Conservation (phyloP, 2,888 invertebrate genomes). For the Pristionchus japonicus region DNA sequence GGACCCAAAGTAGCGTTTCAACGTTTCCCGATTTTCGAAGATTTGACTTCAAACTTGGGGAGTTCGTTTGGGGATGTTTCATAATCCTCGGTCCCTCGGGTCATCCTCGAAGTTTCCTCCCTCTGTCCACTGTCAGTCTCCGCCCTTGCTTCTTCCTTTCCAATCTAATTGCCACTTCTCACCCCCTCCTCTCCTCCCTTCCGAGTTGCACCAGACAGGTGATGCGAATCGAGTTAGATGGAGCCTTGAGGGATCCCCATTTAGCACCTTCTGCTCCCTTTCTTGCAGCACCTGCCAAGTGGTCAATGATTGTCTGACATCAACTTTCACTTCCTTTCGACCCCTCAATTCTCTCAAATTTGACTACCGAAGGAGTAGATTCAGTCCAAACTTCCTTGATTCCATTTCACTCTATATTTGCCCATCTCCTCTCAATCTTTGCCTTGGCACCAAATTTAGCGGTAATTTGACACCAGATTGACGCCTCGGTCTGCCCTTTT, state of each 20-base stretch:
- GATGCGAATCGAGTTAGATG: background rate
- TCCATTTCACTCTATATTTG: no score
- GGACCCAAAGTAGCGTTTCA: no score
- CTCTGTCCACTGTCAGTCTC: no score
- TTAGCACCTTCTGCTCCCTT: background rate
- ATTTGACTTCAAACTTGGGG: no score
- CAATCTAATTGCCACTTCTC: conserved; percentile 32
- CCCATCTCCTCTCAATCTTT: no score
- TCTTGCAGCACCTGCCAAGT: background rate
- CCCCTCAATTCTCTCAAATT: no score
- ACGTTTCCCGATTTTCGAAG: no score
- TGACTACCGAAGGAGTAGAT: no score
- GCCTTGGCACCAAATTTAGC: no score
- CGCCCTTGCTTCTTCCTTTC: background rate
- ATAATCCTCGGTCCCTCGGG: background rate
- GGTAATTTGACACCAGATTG: no score
- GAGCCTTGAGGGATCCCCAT: background rate
- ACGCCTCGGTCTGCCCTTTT: no score
- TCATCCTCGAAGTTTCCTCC: background rate
- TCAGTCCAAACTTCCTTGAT: no score
- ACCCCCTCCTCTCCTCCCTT: background rate
- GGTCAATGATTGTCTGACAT: background rate
- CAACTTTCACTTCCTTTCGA: background rate
- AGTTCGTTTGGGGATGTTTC: background rate
- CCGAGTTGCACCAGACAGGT: conserved; percentile 23